Base-by-base conservation (phyloP, 2,113 vertebrate genomes). In the Rhinogobius similis region DNA sequence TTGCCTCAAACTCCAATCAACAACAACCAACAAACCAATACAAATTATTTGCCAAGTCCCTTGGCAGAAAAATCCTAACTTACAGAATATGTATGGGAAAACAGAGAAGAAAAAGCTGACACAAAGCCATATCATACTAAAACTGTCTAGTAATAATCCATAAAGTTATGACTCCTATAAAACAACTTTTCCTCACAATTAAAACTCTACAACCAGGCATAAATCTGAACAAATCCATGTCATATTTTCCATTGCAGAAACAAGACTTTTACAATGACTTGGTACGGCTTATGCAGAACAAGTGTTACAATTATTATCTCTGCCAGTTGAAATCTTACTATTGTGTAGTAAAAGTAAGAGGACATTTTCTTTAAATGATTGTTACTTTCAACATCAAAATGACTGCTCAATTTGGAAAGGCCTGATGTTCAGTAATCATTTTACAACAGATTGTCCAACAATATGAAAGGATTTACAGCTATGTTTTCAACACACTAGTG, bases 211-310 rank as follows among this genome's bases (percentile, higher is more conserved):
- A 63, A n/a, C 52, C 73, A 63, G 38, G 56, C 68, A 26, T 53
- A 62, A 79, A 72, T 59, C 68, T 53, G 61, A 55, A 71, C 67
- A 79, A 66, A 85, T 76, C 1, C 79, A 20, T 65, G 77, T 87
- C 78, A 84, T 83, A 77, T 80, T 88, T 87, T 83, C 83, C 82
- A 76, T 55, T 67, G 62, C 27, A 55, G 75, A 61, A 56, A 70
- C 36, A 68, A 73, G 39, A 72, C 7, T n/a, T 48, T 32, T 5
- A 73, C 32, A 73, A 39, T 39, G 10, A 62, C 26, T 48, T 73
- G 70, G 71, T 81, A 39, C 23, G 48, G 20, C 58, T 77, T 16
- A 20, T 56, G 58, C 48, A 75, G 55, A 62, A 76, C 82, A 77
- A 72, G 79, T 81, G 81, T 68, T 65, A 70, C 18, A 66, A 76